Evolutionary conservation across 2,113 vertebrate species (phyloP).

Genomic region (Solea solea): DNA sequence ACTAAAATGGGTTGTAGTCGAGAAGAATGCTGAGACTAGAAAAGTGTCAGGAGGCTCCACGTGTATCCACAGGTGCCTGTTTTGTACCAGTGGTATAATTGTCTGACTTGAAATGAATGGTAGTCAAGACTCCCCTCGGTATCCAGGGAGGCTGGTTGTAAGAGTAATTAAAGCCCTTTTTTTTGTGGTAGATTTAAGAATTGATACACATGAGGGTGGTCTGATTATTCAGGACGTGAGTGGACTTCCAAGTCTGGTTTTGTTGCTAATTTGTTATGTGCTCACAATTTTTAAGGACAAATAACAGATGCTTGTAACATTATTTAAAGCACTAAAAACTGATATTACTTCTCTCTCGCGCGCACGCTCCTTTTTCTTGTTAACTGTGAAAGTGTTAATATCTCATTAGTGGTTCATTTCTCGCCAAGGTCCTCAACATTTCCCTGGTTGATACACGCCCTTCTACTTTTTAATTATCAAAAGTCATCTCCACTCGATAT

Average conservation of each 20-base stretch:
- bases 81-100: slow-evolving; percentile 35
- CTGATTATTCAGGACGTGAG: slow-evolving; percentile 65
- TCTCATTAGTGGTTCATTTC: slow-evolving; percentile 42
- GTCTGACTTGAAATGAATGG: slow-evolving; percentile 57
- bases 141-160: slow-evolving; percentile 66
- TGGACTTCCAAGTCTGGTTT: slow-evolving; percentile 41
- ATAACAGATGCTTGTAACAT: slow-evolving; percentile 50
- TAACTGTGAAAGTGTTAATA: slow-evolving; percentile 43
- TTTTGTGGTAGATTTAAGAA: slow-evolving; percentile 74
- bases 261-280: slow-evolving; percentile 44
- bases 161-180: slow-evolving; percentile 73
- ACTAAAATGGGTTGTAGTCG: slow-evolving; percentile 4
- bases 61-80: not conserved
- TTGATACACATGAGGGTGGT: slow-evolving; percentile 64
- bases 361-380: slow-evolving; percentile 10
- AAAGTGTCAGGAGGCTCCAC: not conserved
- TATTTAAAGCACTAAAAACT: slow-evolving; percentile 46
- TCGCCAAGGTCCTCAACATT: slow-evolving; percentile 38
- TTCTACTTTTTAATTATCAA: slow-evolving; percentile 50
- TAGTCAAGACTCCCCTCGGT: slow-evolving; percentile 49
- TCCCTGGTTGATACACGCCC: slow-evolving; percentile 31
- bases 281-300: slow-evolving; percentile 18
- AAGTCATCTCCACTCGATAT: slow-evolving; percentile 43
- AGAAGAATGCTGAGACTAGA: not conserved
- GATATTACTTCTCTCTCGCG: slow-evolving; percentile 5